Conservation (phyloP, 2,888 invertebrate genomes). For the Nematopogon swammerdamellus region DNA sequence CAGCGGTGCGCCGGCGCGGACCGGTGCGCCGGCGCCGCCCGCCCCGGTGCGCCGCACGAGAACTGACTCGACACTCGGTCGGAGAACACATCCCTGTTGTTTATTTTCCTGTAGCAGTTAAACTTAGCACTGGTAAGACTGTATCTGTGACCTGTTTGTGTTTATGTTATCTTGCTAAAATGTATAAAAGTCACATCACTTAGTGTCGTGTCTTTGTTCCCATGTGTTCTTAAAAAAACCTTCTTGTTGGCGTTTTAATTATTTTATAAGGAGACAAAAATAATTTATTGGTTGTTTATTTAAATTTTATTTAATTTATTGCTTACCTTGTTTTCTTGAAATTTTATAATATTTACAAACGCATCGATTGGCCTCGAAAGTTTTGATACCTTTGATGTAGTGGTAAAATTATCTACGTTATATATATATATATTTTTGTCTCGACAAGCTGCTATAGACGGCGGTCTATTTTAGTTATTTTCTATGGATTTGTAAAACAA, state of each 20-base stretch:
- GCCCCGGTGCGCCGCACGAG: too few relatives aligned
- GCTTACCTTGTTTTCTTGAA: conserved; percentile 46
- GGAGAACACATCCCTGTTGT: conserved; percentile 53
- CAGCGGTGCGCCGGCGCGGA: too few relatives aligned
- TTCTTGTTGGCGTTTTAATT: conserved; percentile 58
- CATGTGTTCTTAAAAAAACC: conserved; percentile 49
- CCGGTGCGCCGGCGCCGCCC: too few relatives aligned
- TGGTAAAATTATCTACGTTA: too few relatives aligned
- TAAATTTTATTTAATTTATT: conserved; percentile 42
- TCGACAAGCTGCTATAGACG: too few relatives aligned
- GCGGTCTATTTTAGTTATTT: too few relatives aligned
- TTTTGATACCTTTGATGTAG: too few relatives aligned
- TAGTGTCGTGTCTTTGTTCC: conserved; percentile 36
- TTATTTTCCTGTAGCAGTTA: conserved; percentile 8
- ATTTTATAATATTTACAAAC: conserved; percentile 7
- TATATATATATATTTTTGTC: too few relatives aligned
- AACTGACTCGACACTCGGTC: conserved; percentile 14
- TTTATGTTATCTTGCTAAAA: conserved; percentile 40
- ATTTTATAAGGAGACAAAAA: conserved; percentile 56
- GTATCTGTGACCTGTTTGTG: conserved; percentile 58
- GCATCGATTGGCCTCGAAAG: too few relatives aligned
- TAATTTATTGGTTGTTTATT: conserved; percentile 58
- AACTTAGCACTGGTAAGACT: conserved; percentile 55
- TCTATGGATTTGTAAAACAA: too few relatives aligned
- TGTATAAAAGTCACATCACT: conserved; percentile 1